phyloP scores from a whole-genome alignment of 2,113 vertebrate genomes.

The Corythornis vintsioides region DNA sequence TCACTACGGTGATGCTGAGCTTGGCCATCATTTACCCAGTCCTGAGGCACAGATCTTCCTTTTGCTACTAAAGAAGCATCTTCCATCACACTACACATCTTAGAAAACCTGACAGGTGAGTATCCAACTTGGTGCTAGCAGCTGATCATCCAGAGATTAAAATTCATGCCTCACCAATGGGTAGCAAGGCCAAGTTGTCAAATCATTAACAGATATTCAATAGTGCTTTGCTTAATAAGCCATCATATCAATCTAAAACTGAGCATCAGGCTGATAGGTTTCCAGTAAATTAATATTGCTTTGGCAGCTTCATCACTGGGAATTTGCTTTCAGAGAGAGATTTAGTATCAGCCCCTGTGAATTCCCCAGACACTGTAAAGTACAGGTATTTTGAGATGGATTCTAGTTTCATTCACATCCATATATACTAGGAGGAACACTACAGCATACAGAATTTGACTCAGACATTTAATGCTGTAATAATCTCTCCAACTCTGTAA shows the following conservation, averaged over 20 bases:
- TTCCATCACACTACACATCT: background rate
- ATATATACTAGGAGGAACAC: background rate
- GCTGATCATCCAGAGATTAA: conserved; percentile 1
- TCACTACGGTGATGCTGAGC: background rate
- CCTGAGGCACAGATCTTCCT: background rate
- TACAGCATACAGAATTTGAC: background rate
- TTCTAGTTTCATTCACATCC: conserved; percentile 38
- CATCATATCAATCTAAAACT: conserved; percentile 47
- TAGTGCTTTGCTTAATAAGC: conserved; percentile 61
- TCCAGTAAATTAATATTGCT: conserved; percentile 55
- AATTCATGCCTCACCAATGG: conserved; percentile 12
- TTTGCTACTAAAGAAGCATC: background rate
- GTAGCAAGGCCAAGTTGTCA: conserved; percentile 16
- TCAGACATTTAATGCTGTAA: background rate
- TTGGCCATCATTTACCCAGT: background rate
- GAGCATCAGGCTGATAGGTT: conserved; percentile 29
- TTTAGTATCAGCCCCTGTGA: conserved; percentile 27
- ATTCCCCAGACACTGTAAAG: conserved; percentile 25
- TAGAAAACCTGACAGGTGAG: conserved; percentile 14
- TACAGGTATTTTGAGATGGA: conserved; percentile 13
- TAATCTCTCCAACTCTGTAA: background rate
- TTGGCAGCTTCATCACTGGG: conserved; percentile 33
- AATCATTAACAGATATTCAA: conserved; percentile 47
- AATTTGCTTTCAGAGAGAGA: conserved; percentile 22
- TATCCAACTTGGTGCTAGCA: background rate